phyloP scores from a whole-genome alignment of 2,113 vertebrate genomes.

The Lethenteron camtschaticum region DNA sequence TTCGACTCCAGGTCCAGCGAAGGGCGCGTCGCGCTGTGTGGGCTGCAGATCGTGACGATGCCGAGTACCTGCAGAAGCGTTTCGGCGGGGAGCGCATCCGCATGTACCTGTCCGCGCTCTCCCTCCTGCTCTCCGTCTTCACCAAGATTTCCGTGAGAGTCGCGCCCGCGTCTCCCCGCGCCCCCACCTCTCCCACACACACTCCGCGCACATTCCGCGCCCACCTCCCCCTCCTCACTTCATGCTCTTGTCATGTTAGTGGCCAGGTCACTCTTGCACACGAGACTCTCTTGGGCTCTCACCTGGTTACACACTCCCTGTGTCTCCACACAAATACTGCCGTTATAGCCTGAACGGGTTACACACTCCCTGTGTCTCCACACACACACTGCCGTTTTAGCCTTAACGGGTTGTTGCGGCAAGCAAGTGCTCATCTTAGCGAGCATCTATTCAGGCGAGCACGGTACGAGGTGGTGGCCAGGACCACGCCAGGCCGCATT shows the following conservation, averaged over 20 bases:
- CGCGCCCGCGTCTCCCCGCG: not conserved
- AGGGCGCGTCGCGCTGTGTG: not conserved
- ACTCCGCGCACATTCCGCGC: not conserved
- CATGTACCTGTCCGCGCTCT: slow-evolving; percentile 47
- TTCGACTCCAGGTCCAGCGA: not conserved
- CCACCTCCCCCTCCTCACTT: not conserved
- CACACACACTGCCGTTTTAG: not conserved
- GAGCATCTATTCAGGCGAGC: too few relatives aligned
- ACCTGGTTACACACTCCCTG: not conserved
- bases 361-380: not conserved
- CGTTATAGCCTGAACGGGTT: not conserved
- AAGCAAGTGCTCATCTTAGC: too few relatives aligned
- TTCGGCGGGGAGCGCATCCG: slow-evolving; percentile 59
- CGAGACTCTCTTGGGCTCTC: not conserved
- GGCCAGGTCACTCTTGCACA: not conserved
- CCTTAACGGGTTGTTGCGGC: not conserved
- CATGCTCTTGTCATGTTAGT: not conserved
- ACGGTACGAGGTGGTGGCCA: too few relatives aligned
- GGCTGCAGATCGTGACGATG: slow-evolving; percentile 54
- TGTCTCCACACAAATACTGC: not conserved
- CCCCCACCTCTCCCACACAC: not conserved
- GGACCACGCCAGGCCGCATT: too few relatives aligned
- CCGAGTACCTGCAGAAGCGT: slow-evolving; percentile 51
- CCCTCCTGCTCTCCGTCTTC: slow-evolving; percentile 55
- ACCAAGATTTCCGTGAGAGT: slow-evolving; percentile 70